phyloP scores from a whole-genome alignment of 2,113 vertebrate species.

The Emberiza fucata region DNA sequence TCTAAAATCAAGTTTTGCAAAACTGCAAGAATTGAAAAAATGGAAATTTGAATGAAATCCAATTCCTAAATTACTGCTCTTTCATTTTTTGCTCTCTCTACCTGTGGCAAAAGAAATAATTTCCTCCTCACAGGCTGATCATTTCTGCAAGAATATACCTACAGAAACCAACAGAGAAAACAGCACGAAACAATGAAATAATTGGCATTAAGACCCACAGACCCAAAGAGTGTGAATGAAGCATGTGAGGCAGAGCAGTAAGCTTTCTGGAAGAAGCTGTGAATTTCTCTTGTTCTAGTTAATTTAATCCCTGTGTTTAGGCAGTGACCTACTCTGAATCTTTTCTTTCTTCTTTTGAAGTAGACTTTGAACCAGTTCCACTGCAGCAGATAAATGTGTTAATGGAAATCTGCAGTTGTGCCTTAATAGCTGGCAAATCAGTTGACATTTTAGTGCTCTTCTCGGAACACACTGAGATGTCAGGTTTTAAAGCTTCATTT shows the following conservation, averaged over 20 bases:
- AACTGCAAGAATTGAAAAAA: not conserved
- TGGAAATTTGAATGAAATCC: not conserved
- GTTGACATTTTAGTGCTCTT: not conserved
- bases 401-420: slow-evolving; percentile 38
- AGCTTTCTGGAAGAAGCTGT: not conserved
- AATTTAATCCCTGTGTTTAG: slow-evolving; percentile 3
- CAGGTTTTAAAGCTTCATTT: not conserved
- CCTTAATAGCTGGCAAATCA: slow-evolving; percentile 20
- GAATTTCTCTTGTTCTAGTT: not conserved
- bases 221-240: not conserved
- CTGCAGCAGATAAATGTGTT: not conserved
- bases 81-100: not conserved
- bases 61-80: not conserved
- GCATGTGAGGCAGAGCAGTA: not conserved
- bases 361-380: not conserved
- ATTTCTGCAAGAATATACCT: not conserved
- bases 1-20: not conserved
- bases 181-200: not conserved
- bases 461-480: not conserved
- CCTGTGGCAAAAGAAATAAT: not conserved
- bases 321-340: not conserved
- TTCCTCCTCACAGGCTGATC: not conserved
- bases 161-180: not conserved
- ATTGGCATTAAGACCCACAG: not conserved
- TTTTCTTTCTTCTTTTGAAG: slow-evolving; percentile 35